These are phyloP conservation scores for Bradynema listronoti DNA, from an alignment of 1,140 invertebrate genomes.

Conservation along the genomic window DNA sequence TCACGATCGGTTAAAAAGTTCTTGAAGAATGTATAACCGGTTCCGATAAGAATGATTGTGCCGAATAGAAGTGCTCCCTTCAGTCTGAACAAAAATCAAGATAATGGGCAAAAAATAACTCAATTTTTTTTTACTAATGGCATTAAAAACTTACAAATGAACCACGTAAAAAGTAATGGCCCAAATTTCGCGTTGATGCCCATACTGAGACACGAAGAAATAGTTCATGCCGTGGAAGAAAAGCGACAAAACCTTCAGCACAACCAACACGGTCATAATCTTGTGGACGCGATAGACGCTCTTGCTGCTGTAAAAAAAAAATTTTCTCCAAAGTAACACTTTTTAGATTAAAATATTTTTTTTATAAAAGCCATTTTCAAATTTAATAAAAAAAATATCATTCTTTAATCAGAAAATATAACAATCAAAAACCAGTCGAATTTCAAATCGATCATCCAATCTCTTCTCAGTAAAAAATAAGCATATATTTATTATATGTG, in stretches of 20 bases:
- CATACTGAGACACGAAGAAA: conserved; percentile 86
- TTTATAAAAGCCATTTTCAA: neutral
- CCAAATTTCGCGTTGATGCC: conserved; percentile 90
- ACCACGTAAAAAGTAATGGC: conserved; percentile 92
- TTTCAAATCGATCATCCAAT: conserved; percentile 21
- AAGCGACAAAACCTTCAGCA: conserved; percentile 78
- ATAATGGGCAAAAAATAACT: conserved; percentile 9
- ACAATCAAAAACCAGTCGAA: no score
- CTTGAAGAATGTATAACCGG: conserved; percentile 97
- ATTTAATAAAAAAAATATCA: neutral
- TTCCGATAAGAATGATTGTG: conserved; percentile 89
- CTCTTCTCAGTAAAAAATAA: conserved; percentile 9
- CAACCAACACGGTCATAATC: conserved; percentile 87
- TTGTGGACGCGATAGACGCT: conserved; percentile 90
- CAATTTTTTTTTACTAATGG: no score
- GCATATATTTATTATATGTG: conserved; percentile 1
- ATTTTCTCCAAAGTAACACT: neutral
- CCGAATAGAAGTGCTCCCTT: conserved; percentile 90
- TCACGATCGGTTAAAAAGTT: conserved; percentile 90
- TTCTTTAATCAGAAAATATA: neutral
- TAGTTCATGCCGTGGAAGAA: conserved; percentile 94
- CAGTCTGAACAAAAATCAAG: conserved; percentile 62
- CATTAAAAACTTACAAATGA: conserved; percentile 70
- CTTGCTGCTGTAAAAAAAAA: conserved; percentile 62
- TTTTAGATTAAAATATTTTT: conserved; percentile 11